A percentile compares a stretch with the other conserved stretches of the same genome.
phyloP scores from a whole-genome alignment of 1,140 invertebrate genomes.

The Drosophila sulfurigaster region DNA sequence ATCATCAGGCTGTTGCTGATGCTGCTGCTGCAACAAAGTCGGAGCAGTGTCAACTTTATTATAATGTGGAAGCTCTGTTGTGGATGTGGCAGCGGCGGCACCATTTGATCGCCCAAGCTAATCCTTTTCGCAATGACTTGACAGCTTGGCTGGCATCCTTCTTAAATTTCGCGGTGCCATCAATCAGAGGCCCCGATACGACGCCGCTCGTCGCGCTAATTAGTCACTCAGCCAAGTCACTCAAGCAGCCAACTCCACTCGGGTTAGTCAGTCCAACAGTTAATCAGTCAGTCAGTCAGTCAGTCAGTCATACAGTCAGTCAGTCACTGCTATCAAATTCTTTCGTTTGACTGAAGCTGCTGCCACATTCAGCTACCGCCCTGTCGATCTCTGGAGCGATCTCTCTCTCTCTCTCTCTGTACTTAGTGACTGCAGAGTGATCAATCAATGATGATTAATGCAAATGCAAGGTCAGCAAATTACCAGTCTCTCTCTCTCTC shows the following conservation, averaged over 20 bases:
- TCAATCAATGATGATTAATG: conserved; percentile 84
- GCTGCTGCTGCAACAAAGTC: conserved; percentile 19
- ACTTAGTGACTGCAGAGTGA: conserved; percentile 68
- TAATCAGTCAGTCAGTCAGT: conserved; percentile 10
- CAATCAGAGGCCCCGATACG: conserved; percentile 72
- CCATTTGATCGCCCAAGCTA: conserved; percentile 77
- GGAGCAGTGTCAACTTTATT: conserved; percentile 79
- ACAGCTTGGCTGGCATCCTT: conserved; percentile 81
- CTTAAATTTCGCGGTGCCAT: conserved; percentile 85
- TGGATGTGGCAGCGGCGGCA: conserved; percentile 57
- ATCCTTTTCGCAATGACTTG: conserved; percentile 85
- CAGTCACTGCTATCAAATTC: conserved; percentile 66
- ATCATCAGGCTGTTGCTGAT: conserved; percentile 48
- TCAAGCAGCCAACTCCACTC: conserved; percentile 60
- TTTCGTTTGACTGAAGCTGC: conserved; percentile 13
- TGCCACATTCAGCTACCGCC: conserved; percentile 51
- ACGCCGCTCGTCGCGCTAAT: conserved; percentile 69
- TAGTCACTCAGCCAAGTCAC: conserved; percentile 62
- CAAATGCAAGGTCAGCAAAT: conserved; percentile 79
- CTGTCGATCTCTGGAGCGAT: conserved; percentile 45
- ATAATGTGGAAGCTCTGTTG: conserved; percentile 67
- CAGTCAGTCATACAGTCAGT: conserved; percentile 14
- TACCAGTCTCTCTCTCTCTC: conserved; percentile 25
- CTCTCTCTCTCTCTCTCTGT: conserved; percentile 35
- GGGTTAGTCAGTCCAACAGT: conserved; percentile 34